phyloP scores from a whole-genome alignment of 2,797 vertebrate genomes.

The Propithecus deckenii region DNA sequence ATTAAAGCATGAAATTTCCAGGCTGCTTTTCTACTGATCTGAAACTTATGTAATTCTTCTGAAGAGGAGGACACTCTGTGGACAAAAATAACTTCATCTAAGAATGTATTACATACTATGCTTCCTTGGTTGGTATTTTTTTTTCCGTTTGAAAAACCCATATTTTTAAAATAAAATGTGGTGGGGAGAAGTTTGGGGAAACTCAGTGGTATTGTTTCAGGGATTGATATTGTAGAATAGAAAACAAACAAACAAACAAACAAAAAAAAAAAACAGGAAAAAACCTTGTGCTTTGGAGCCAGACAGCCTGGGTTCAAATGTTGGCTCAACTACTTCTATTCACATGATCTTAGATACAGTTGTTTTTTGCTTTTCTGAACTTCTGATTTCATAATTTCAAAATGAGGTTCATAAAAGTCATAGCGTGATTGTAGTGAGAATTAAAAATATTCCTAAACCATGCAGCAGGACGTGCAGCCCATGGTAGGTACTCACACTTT shows the following conservation, averaged over 20 bases:
- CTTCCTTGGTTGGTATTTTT: slow-evolving; percentile 53
- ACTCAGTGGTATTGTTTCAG: neutral
- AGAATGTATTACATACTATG: slow-evolving; percentile 53
- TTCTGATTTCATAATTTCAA: slow-evolving; percentile 45
- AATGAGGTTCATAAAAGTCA: neutral
- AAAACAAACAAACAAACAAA: neutral
- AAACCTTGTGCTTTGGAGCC: neutral
- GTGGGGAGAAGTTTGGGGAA: neutral
- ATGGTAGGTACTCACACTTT: neutral
- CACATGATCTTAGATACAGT: neutral
- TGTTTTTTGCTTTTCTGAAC: neutral
- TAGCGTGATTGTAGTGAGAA: neutral
- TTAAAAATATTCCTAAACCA: neutral
- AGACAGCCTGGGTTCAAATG: neutral
- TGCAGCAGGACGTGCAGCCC: neutral
- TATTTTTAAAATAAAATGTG: slow-evolving; percentile 13
- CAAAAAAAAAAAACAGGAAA: too few relatives aligned
- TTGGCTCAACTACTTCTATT: neutral
- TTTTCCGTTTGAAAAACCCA: slow-evolving; percentile 61
- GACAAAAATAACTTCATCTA: slow-evolving; percentile 65
- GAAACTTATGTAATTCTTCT: slow-evolving; percentile 64
- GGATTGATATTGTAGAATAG: neutral
- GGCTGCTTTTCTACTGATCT: slow-evolving; percentile 69
- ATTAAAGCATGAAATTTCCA: slow-evolving; percentile 70
- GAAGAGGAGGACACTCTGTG: slow-evolving; percentile 33